Conservation (phyloP, 2,797 vertebrate species). For the Tachyglossus aculeatus region DNA sequence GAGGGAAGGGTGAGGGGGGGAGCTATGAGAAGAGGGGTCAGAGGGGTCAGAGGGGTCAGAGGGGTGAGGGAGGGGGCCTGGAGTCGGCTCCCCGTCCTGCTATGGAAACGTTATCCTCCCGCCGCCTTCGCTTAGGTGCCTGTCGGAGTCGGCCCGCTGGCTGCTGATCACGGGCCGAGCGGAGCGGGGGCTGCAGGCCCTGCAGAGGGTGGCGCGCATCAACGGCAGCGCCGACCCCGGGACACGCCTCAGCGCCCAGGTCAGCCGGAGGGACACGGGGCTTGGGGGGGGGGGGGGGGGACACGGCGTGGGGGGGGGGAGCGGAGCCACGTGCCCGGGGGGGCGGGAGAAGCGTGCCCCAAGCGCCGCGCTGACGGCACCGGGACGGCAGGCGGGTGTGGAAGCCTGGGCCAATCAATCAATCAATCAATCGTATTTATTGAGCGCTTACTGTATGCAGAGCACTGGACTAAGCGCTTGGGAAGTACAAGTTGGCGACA, state of each 20-base stretch:
- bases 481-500: too few relatives aligned
- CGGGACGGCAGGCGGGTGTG: too few relatives aligned
- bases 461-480: too few relatives aligned
- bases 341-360: too few relatives aligned
- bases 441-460: too few relatives aligned
- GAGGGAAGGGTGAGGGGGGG: not conserved
- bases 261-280: not conserved
- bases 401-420: too few relatives aligned
- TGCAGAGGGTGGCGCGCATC: conserved; percentile 75
- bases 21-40: not conserved
- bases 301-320: not conserved
- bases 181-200: conserved; percentile 75
- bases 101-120: not conserved
- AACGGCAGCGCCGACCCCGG: conserved; percentile 54
- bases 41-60: too few relatives aligned
- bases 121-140: conserved; percentile 76
- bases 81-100: rapidly evolving
- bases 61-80: not conserved
- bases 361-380: too few relatives aligned
- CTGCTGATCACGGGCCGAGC: conserved; percentile 73
- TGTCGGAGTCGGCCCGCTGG: conserved; percentile 84
- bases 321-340: too few relatives aligned
- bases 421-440: too few relatives aligned
- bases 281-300: not conserved
- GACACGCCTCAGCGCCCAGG: conserved; percentile 14